Percentiles rank a stretch among this genome's conserved stretches.
Evolutionary conservation across 2,113 vertebrate species (phyloP).

Genomic region (Macaca nemestrina): DNA sequence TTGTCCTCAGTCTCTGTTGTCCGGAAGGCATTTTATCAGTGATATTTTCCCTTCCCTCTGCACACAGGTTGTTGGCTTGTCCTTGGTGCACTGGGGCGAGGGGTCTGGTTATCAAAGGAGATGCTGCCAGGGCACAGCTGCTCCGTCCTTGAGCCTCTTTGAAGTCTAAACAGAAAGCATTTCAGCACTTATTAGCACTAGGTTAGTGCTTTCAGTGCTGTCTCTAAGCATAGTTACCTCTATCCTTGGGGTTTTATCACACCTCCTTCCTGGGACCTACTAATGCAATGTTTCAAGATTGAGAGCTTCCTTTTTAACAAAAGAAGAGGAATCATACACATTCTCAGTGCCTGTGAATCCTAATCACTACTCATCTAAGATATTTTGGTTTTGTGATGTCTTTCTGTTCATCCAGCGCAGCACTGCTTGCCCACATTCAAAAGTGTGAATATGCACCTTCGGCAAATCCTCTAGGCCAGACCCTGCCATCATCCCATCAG

Average conservation of each 20-base stretch:
- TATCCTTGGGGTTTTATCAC: background rate
- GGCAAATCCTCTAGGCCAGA: background rate
- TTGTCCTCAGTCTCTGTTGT: background rate
- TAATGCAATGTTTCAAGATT: background rate
- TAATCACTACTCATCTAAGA: background rate
- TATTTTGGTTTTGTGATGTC: background rate
- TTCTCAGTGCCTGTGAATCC: background rate
- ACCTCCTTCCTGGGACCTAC: background rate
- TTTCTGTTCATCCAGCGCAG: background rate
- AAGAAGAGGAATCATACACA: background rate
- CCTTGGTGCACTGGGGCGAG: background rate
- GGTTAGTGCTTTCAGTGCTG: background rate
- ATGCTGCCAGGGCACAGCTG: constrained; percentile 12
- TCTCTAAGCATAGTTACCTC: background rate
- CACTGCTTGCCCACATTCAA: background rate
- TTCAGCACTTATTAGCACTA: background rate
- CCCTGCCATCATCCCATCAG: too few species aligned
- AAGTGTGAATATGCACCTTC: background rate
- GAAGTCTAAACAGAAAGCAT: constrained; percentile 49
- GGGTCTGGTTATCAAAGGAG: constrained; percentile 34
- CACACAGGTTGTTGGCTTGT: constrained; percentile 43
- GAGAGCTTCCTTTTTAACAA: background rate
- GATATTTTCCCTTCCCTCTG: background rate
- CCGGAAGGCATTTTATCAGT: constrained; percentile 32
- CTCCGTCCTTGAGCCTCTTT: constrained; percentile 52